Evolutionary conservation across 2,113 vertebrate species (phyloP).

Genomic region (Sander lucioperca): DNA sequence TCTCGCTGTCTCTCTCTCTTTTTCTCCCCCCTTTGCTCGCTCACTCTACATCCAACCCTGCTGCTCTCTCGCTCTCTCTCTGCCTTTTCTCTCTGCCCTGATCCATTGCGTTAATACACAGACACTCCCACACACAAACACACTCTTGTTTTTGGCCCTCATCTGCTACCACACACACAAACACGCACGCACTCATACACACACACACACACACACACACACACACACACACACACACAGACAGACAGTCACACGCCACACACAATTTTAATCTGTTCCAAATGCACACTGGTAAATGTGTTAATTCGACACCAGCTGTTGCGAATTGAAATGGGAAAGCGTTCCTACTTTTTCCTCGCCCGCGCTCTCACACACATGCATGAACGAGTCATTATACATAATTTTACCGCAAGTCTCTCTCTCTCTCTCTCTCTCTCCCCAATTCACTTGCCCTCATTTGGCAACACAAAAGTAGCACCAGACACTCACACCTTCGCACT

Average conservation of each 20-base stretch:
- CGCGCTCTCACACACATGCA: conserved; percentile 46
- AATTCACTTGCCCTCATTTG: conserved; percentile 66
- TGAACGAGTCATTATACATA: conserved; percentile 64
- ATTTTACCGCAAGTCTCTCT: conserved; percentile 24
- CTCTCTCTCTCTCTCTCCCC: conserved; percentile 14
- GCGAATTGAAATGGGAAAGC: conserved; percentile 81
- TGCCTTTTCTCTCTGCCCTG: conserved; percentile 68
- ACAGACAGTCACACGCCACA: conserved; percentile 72
- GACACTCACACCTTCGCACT: conserved; percentile 70
- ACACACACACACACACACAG: conserved; percentile 42
- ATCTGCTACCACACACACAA: conserved; percentile 61
- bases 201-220: conserved; percentile 39
- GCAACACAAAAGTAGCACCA: conserved; percentile 69
- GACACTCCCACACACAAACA: conserved; percentile 78
- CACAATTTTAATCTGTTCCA: conserved; percentile 84
- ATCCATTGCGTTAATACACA: conserved; percentile 76
- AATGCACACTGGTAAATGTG: conserved; percentile 84
- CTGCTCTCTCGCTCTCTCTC: conserved; percentile 24
- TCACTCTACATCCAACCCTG: conserved; percentile 28
- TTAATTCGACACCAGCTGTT: conserved; percentile 85
- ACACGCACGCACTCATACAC: conserved; percentile 37
- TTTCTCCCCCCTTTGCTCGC: conserved; percentile 19
- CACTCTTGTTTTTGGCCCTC: conserved; percentile 76
- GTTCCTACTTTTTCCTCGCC: conserved; percentile 68
- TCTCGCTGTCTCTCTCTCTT: conserved; percentile 28